Evolutionary conservation across 2,113 vertebrate species (phyloP).

Genomic region (Lanius collurio): DNA sequence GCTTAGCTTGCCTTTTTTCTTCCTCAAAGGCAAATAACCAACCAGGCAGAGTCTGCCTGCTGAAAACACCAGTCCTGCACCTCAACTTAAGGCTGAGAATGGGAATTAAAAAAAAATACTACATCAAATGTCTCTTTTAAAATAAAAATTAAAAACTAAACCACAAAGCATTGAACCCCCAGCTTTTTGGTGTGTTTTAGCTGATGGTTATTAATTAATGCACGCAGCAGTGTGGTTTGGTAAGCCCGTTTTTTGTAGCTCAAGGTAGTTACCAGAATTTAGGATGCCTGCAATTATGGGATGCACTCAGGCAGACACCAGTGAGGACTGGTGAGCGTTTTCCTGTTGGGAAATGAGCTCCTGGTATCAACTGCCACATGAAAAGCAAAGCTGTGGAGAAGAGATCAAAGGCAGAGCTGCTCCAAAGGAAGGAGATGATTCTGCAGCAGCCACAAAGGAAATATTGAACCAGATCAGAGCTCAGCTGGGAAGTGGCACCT

Average conservation of each 20-base stretch:
- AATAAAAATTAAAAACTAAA: neutral
- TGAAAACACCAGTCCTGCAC: neutral
- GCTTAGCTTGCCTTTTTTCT: neutral
- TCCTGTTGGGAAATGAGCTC: neutral
- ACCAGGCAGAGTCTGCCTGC: neutral
- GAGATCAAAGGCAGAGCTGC: neutral
- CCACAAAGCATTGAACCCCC: rapidly evolving
- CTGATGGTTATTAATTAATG: too few relatives aligned
- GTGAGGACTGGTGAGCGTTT: rapidly evolving
- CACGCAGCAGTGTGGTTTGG: neutral
- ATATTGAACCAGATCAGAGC: neutral
- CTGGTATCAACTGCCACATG: neutral
- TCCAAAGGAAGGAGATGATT: neutral
- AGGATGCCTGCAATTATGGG: neutral
- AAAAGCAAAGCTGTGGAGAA: neutral
- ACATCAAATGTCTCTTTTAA: neutral
- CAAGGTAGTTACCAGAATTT: rapidly evolving
- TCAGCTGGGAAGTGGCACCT: neutral
- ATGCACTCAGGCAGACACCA: rapidly evolving
- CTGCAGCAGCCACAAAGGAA: neutral
- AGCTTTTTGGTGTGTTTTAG: neutral
- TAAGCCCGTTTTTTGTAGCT: rapidly evolving
- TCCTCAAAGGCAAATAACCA: neutral
- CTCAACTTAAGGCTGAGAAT: neutral
- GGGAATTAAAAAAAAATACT: neutral